These are phyloP conservation scores for Rhopilema esculentum DNA, from an alignment of 30 jellyfish, hydroid and myxozoan species.

Conservation along the genomic window DNA sequence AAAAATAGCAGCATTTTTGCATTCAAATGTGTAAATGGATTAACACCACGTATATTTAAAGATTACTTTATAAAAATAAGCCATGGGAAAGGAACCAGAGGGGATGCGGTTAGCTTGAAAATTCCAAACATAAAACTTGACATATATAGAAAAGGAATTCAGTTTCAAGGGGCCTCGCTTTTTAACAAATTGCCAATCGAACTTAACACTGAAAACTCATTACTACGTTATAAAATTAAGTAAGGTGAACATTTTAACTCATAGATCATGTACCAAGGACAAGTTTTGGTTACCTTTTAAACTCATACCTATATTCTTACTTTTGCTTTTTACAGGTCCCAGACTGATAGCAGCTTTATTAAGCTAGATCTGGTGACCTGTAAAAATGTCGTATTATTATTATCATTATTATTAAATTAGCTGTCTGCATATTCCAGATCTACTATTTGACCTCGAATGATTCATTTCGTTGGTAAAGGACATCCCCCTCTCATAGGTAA, in stretches of 20 bases:
- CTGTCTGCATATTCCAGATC: too few species aligned
- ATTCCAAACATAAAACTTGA: conserved; percentile 43
- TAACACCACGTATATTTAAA: conserved; percentile 22
- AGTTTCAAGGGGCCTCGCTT: conserved; percentile 26
- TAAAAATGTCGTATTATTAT: too few species aligned
- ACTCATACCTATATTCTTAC: not conserved
- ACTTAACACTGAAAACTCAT: conserved; percentile 22
- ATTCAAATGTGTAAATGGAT: conserved; percentile 28
- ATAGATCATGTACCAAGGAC: too few species aligned
- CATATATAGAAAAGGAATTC: conserved; percentile 30
- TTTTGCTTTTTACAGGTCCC: conserved; percentile 45
- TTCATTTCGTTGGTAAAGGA: too few species aligned
- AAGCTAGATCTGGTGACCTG: too few species aligned
- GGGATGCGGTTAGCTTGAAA: conserved; percentile 44
- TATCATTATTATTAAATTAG: not conserved
- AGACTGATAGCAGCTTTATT: conserved; percentile 35
- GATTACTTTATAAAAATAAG: not conserved
- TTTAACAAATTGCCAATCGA: conserved; percentile 34
- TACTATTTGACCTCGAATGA: too few species aligned
- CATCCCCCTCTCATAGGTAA: too few species aligned
- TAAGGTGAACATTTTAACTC: conserved; percentile 29
- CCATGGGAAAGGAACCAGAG: conserved; percentile 44
- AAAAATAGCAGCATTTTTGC: conserved; percentile 37
- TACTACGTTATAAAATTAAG: conserved; percentile 2
- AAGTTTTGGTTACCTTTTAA: not conserved